Percentiles rank a stretch among this genome's conserved stretches.
phyloP scores from a whole-genome alignment of 2,888 invertebrate genomes.

The Heliconius charithonia region DNA sequence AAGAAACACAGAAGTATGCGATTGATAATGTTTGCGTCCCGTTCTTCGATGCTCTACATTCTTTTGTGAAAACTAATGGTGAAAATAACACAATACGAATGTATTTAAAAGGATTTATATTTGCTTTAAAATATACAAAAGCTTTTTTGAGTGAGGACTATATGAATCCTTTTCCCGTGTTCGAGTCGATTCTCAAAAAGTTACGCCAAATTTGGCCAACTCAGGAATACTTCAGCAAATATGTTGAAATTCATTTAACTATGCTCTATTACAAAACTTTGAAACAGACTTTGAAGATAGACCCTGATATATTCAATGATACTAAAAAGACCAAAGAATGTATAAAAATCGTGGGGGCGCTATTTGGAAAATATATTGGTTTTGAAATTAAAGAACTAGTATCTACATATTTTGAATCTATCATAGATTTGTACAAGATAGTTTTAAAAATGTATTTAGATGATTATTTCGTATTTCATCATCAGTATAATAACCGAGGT shows the following conservation, averaged over 20 bases:
- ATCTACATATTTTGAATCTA: slow-evolving; percentile 57
- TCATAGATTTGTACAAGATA: slow-evolving; percentile 55
- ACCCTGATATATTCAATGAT: slow-evolving; percentile 56
- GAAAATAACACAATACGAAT: slow-evolving; percentile 32
- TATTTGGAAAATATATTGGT: slow-evolving; percentile 59
- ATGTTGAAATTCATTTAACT: slow-evolving; percentile 58
- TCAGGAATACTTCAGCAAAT: slow-evolving; percentile 56
- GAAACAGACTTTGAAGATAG: slow-evolving; percentile 54
- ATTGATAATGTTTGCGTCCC: slow-evolving; percentile 53
- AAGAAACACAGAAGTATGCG: slow-evolving; percentile 52
- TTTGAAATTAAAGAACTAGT: slow-evolving; percentile 56
- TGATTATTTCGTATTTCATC: slow-evolving; percentile 42
- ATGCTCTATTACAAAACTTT: slow-evolving; percentile 65
- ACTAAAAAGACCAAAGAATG: slow-evolving; percentile 52
- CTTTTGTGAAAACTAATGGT: slow-evolving; percentile 35
- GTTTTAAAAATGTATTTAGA: slow-evolving; percentile 51
- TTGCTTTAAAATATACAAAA: slow-evolving; percentile 55
- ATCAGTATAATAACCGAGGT: slow-evolving; percentile 14
- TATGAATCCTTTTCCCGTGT: slow-evolving; percentile 56
- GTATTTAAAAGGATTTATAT: slow-evolving; percentile 53
- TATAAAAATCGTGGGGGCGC: slow-evolving; percentile 56
- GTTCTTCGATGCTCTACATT: slow-evolving; percentile 55
- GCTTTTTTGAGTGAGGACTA: slow-evolving; percentile 58
- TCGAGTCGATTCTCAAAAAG: slow-evolving; percentile 56
- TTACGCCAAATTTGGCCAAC: slow-evolving; percentile 56